phyloP scores from a whole-genome alignment of 2,888 invertebrate species.

The Xylota sylvarum region DNA sequence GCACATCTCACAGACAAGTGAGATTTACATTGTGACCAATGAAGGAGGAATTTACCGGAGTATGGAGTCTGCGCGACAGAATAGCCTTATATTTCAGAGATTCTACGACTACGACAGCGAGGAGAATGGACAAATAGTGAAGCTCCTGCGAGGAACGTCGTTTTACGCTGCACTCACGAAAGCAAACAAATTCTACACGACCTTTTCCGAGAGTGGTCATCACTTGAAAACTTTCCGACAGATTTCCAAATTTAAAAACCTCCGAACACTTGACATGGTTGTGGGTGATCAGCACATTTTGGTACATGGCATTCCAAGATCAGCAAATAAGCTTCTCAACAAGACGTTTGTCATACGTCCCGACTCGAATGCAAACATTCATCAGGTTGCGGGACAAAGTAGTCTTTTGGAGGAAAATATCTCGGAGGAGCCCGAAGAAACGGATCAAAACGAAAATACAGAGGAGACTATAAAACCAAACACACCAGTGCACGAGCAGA shows the following conservation, averaged over 20 bases:
- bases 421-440: slow-evolving; percentile 53
- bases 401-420: slow-evolving; percentile 75
- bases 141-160: slow-evolving; percentile 82
- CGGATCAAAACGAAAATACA: slow-evolving; percentile 46
- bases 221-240: slow-evolving; percentile 84
- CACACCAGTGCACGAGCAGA: slow-evolving; percentile 67
- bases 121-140: slow-evolving; percentile 84
- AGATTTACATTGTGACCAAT: slow-evolving; percentile 84
- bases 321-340: slow-evolving; percentile 78
- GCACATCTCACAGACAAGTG: slow-evolving; percentile 83
- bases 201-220: slow-evolving; percentile 84
- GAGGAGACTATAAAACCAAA: slow-evolving; percentile 76
- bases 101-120: slow-evolving; percentile 84
- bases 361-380: slow-evolving; percentile 63
- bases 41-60: slow-evolving; percentile 83
- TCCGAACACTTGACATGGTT: slow-evolving; percentile 82
- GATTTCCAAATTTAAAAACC: slow-evolving; percentile 84
- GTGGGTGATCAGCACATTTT: slow-evolving; percentile 83
- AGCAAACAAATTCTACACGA: slow-evolving; percentile 84
- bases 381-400: slow-evolving; percentile 20
- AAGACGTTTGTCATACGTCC: slow-evolving; percentile 80
- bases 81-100: slow-evolving; percentile 83
- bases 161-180: slow-evolving; percentile 83
- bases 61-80: slow-evolving; percentile 82
- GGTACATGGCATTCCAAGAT: slow-evolving; percentile 83